A percentile compares a stretch with the other conserved stretches of the same genome.
These are phyloP conservation scores for Drosophila peninsularis DNA, from an alignment of 2,888 invertebrate genomes.

Conservation along the genomic window DNA sequence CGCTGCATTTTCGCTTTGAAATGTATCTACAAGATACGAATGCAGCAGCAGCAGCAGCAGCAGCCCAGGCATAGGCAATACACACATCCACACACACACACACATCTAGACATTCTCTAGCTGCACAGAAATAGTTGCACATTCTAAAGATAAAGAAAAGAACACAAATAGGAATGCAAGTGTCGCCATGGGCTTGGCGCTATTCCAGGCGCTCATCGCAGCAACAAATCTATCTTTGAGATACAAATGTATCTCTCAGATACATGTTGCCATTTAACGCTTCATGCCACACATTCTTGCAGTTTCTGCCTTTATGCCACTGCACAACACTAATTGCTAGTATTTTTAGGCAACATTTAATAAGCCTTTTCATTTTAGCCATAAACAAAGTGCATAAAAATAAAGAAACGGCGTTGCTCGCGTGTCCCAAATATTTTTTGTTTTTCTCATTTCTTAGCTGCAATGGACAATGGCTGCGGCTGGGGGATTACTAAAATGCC, in stretches of 20 bases:
- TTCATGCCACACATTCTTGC: constrained; percentile 29
- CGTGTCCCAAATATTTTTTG: constrained; percentile 44
- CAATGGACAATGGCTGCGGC: constrained; percentile 38
- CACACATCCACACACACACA: constrained; percentile 14
- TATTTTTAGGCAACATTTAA: constrained; percentile 38
- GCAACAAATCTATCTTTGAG: constrained; percentile 32
- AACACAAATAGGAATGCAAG: constrained; percentile 45
- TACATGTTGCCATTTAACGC: constrained; percentile 40
- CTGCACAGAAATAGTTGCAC: constrained; percentile 66
- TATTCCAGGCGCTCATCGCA: constrained; percentile 49
- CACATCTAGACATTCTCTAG: constrained; percentile 40
- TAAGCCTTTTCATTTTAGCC: constrained; percentile 25
- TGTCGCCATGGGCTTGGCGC: constrained; percentile 66
- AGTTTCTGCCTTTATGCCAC: not conserved
- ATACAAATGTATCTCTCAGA: constrained; percentile 39
- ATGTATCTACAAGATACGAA: constrained; percentile 65
- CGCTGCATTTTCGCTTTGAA: constrained; percentile 67
- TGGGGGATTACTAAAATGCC: constrained; percentile 36
- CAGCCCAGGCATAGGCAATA: constrained; percentile 38
- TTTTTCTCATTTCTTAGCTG: not conserved
- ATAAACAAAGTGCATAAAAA: constrained; percentile 6
- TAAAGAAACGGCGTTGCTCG: not conserved
- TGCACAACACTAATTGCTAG: constrained; percentile 49
- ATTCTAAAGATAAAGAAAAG: constrained; percentile 53
- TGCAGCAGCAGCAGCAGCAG: constrained; percentile 1